phyloP scores from a whole-genome alignment of 1,140 invertebrate genomes.

The Anthonomus grandis region DNA sequence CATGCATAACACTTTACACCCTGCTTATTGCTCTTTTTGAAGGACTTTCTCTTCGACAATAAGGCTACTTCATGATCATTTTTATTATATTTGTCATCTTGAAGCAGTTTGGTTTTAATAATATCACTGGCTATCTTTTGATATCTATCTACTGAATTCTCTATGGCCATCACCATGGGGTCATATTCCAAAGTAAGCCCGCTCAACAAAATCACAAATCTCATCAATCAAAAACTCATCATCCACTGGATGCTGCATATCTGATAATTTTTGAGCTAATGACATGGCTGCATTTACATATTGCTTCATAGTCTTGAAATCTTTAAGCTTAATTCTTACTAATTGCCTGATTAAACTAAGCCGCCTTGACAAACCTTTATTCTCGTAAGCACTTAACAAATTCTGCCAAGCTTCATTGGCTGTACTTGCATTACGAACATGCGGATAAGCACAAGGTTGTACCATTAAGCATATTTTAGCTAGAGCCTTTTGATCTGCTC shows the following conservation, averaged over 20 bases:
- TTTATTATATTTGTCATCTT: conserved; percentile 41
- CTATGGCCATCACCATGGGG: conserved; percentile 44
- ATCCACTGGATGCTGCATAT: conserved; percentile 33
- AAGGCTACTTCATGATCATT: conserved; percentile 24
- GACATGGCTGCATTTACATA: conserved; percentile 23
- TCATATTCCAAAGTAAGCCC: conserved; percentile 37
- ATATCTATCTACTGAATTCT: conserved; percentile 41
- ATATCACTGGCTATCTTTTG: conserved; percentile 34
- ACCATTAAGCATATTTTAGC: conserved; percentile 23
- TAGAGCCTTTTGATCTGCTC: conserved; percentile 13
- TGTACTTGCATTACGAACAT: conserved; percentile 20
- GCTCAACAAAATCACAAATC: conserved; percentile 35
- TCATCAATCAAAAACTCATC: conserved; percentile 35
- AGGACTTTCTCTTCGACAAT: conserved; percentile 6
- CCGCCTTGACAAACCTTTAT: conserved; percentile 15
- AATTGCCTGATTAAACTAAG: conserved; percentile 15
- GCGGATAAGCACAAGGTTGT: conserved; percentile 5
- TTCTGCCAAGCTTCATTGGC: conserved; percentile 18
- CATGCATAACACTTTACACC: conserved; percentile 20
- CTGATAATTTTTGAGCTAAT: conserved; percentile 14
- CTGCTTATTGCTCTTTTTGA: too few species aligned
- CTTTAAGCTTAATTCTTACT: conserved; percentile 22
- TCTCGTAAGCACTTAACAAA: conserved; percentile 23
- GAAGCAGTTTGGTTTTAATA: conserved; percentile 43
- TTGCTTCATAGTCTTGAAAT: conserved; percentile 16